Base-by-base conservation (phyloP, 2,888 invertebrate species). In the Morpho deidamia region DNA sequence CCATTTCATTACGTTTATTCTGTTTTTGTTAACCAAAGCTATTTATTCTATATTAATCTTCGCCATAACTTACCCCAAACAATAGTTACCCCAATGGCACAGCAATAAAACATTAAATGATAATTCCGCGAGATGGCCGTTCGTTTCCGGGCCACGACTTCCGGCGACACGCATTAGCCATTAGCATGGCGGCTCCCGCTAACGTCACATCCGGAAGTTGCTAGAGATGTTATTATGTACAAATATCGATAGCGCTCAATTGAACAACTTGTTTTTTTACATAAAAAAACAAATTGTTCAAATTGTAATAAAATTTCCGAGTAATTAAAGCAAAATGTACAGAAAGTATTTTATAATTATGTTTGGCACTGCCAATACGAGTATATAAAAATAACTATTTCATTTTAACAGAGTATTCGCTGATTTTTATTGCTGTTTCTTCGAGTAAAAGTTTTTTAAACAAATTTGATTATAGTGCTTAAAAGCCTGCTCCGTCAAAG, bases 151-250 rank as follows among this genome's bases (percentile, higher is more conserved):
- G 61, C 69, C 65, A 69, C 72, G 69, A 72, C 75, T 83, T 87
- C 87, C 87, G 81, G 81, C 69, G 77, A 88, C 88, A 86, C 80
- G 85, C 86, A 83, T 84, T 81, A 79, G 80, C 87, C 86, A 88
- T 88, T 87, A 88, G 83, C 79, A 82, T 77, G 78, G 78, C 77
- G 72, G 74, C 78, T 71, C 74, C 63, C 67, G 71, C 66, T 81
- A 81, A 83, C 83, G 83, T 83, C 82, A 83, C 75, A 62, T 78
- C 83, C 81, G 78, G 67, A 57, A 39, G 56, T 53, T 35, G 51
- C 53, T 56, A 60, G 62, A 53, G 61, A 58, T 55, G 63, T 60
- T n/a, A 45, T 35, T 11, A 11, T 39, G 50, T 42, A 54, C 32
- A 56, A 52, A 50, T 46, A 49, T 60, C 48, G 54, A 59, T 50